phyloP scores from a whole-genome alignment of 1,140 invertebrate species.

The Atta colombica region DNA sequence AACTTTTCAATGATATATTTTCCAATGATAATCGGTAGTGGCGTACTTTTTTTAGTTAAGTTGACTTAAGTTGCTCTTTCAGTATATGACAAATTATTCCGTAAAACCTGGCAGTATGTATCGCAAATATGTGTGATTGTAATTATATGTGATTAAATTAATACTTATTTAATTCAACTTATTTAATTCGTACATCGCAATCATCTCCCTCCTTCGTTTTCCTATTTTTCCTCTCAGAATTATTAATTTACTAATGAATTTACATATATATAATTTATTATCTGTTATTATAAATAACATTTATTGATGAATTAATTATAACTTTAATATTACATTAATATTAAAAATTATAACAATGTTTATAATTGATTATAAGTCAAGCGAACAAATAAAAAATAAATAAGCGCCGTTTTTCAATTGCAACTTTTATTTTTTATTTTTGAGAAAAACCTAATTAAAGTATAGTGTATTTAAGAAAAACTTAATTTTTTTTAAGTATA shows the following conservation, averaged over 20 bases:
- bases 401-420: not conserved
- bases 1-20: constrained; percentile 16
- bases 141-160: constrained; percentile 82
- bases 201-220: not conserved
- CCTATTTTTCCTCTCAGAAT: not conserved
- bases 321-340: not conserved
- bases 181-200: not conserved
- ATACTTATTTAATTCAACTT: constrained; percentile 79
- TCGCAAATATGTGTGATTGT: constrained; percentile 81
- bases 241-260: not conserved
- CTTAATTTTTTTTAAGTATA: too few species aligned
- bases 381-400: not conserved
- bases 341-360: not conserved
- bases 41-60: not conserved
- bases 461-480: not conserved
- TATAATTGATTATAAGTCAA: not conserved
- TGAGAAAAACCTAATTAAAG: not conserved
- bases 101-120: constrained; percentile 60
- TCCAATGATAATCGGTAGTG: constrained; percentile 25
- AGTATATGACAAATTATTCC: constrained; percentile 15
- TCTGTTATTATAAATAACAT: too few species aligned
- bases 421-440: not conserved
- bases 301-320: not conserved
- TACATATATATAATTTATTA: too few species aligned
- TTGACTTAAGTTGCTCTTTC: constrained; percentile 20